Percentiles rank a stretch among this genome's conserved stretches.
phyloP scores from a whole-genome alignment of 1,140 invertebrate genomes.

The Calephelis virginiensis region DNA sequence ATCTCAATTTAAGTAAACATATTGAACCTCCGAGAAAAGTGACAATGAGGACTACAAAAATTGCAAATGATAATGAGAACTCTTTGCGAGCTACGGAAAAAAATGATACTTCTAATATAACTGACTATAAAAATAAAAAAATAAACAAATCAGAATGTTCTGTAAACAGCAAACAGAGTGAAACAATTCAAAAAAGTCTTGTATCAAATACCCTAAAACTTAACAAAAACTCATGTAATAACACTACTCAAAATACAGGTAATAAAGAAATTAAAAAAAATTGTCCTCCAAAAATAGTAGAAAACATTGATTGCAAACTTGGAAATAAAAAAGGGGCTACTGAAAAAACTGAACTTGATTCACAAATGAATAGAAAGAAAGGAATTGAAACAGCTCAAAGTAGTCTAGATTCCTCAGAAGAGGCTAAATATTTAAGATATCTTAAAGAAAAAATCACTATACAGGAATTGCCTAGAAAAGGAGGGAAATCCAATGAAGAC shows the following conservation, averaged over 20 bases:
- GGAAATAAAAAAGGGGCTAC: neutral
- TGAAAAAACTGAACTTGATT: neutral
- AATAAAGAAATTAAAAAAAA: neutral
- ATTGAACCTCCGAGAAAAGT: too few species aligned
- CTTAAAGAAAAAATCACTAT: conserved; percentile 32
- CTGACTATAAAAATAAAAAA: neutral
- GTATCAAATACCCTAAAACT: neutral
- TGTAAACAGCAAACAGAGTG: neutral
- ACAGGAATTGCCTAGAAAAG: conserved; percentile 29
- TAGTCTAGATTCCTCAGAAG: neutral
- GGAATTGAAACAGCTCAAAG: neutral
- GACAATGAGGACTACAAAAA: too few species aligned
- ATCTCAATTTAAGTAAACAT: too few species aligned
- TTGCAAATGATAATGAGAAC: neutral
- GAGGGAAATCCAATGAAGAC: conserved; percentile 25
- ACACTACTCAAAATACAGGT: neutral
- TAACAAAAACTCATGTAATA: neutral
- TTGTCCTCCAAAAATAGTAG: neutral
- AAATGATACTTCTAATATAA: neutral
- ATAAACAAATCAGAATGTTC: neutral
- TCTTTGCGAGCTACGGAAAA: neutral
- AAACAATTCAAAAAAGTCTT: neutral
- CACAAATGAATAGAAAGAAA: too few species aligned
- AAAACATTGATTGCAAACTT: neutral
- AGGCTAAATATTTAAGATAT: neutral